These are phyloP conservation scores for Rhysida immarginata DNA, from an alignment of 1,140 invertebrate species.

Conservation along the genomic window DNA sequence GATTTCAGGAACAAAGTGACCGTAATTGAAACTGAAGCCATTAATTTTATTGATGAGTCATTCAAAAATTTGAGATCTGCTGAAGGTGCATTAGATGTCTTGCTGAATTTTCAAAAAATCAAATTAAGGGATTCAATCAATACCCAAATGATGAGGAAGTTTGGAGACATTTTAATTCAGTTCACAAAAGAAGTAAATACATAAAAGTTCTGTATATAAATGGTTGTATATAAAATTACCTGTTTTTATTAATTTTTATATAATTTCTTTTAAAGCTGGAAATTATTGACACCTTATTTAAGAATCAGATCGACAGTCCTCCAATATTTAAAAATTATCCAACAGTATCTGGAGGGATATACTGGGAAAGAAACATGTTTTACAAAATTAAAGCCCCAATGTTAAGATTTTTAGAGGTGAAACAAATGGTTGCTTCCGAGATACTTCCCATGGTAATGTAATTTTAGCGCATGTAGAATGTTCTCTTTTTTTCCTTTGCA, in stretches of 20 bases:
- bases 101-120: slow-evolving; percentile 62
- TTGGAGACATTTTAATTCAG: slow-evolving; percentile 65
- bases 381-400: slow-evolving; percentile 58
- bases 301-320: slow-evolving; percentile 34
- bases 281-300: slow-evolving; percentile 3
- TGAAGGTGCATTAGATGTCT: slow-evolving; percentile 57
- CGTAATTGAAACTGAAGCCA: slow-evolving; percentile 61
- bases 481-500: not conserved
- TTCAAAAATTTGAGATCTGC: slow-evolving; percentile 62
- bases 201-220: too few relatives aligned
- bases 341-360: slow-evolving; percentile 58
- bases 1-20: slow-evolving; percentile 55
- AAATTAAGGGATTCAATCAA: slow-evolving; percentile 55
- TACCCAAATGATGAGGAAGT: slow-evolving; percentile 55
- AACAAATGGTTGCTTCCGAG: slow-evolving; percentile 56
- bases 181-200: slow-evolving; percentile 56
- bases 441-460: slow-evolving; percentile 39
- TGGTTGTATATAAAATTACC: too few relatives aligned
- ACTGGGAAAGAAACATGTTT: slow-evolving; percentile 62
- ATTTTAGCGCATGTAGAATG: not conserved
- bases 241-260: not conserved
- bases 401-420: slow-evolving; percentile 52
- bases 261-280: slow-evolving; percentile 39
- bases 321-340: slow-evolving; percentile 59
- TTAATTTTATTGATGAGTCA: slow-evolving; percentile 67